These are phyloP conservation scores for Atethmia centrago DNA, from an alignment of 2,888 invertebrate genomes.

Conservation along the genomic window DNA sequence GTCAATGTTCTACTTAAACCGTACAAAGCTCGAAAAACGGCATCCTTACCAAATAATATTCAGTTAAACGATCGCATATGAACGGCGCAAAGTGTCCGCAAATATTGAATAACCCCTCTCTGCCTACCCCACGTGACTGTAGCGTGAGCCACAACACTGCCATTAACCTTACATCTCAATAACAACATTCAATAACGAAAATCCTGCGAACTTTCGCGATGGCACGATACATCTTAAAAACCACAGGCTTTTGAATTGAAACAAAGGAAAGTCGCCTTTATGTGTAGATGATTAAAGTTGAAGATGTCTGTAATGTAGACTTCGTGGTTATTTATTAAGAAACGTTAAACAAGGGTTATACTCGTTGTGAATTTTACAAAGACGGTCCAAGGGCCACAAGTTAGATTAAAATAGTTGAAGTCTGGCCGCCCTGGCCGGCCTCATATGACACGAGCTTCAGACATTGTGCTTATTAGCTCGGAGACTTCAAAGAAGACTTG, in stretches of 20 bases:
- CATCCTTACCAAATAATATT: slow-evolving; percentile 27
- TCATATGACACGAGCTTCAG: slow-evolving; percentile 69
- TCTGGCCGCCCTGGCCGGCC: slow-evolving; percentile 62
- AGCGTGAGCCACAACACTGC: slow-evolving; percentile 58
- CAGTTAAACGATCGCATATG: slow-evolving; percentile 32
- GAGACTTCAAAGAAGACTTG: slow-evolving; percentile 45
- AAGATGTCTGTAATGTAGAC: slow-evolving; percentile 34
- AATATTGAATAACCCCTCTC: slow-evolving; percentile 50
- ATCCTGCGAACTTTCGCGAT: slow-evolving; percentile 72
- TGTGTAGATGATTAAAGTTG: slow-evolving; percentile 35
- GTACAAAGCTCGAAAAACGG: slow-evolving; percentile 5
- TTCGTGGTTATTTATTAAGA: slow-evolving; percentile 81
- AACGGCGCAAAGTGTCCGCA: slow-evolving; percentile 36
- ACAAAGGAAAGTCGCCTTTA: slow-evolving; percentile 57
- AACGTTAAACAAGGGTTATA: slow-evolving; percentile 76
- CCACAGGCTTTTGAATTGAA: slow-evolving; percentile 41
- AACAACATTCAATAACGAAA: slow-evolving; percentile 80
- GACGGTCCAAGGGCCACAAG: slow-evolving; percentile 74
- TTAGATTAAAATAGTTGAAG: slow-evolving; percentile 87
- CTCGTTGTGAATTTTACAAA: slow-evolving; percentile 80
- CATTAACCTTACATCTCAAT: slow-evolving; percentile 73
- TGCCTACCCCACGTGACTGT: slow-evolving; percentile 52
- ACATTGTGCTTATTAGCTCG: slow-evolving; percentile 66
- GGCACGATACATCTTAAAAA: slow-evolving; percentile 60
- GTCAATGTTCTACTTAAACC: neutral